A percentile compares a stretch with the other conserved stretches of the same genome.
phyloP scores from a whole-genome alignment of 1,140 invertebrate species.

The Carcinoscorpius rotundicauda region DNA sequence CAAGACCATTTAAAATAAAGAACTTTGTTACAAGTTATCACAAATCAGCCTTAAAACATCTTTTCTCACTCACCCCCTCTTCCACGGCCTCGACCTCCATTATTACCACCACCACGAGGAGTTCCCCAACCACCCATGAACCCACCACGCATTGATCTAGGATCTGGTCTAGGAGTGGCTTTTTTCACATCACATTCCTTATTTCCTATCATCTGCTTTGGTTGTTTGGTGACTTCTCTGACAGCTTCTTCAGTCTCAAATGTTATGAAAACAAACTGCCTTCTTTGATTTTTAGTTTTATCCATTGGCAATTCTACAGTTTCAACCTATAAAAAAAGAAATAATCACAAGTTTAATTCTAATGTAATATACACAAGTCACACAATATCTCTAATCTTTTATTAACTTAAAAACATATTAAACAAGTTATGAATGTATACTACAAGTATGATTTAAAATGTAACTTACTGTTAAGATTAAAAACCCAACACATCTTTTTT shows the following conservation, averaged over 20 bases:
- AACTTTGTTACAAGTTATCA: too few relatives aligned
- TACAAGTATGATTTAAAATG: too few relatives aligned
- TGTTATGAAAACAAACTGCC: slow-evolving; percentile 90
- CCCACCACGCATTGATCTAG: slow-evolving; percentile 11
- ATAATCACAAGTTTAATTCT: too few relatives aligned
- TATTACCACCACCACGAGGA: slow-evolving; percentile 41
- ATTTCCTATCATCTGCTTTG: slow-evolving; percentile 81
- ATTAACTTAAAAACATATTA: too few relatives aligned
- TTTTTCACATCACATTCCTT: slow-evolving; percentile 92
- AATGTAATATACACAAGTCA: too few relatives aligned
- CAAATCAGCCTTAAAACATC: too few relatives aligned
- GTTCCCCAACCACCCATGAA: slow-evolving; percentile 46
- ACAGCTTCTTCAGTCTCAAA: slow-evolving; percentile 88
- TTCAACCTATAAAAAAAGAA: slow-evolving; percentile 51
- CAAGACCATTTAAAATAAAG: too few relatives aligned
- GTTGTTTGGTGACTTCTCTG: slow-evolving; percentile 74
- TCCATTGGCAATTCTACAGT: slow-evolving; percentile 94
- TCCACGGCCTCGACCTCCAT: slow-evolving; percentile 5
- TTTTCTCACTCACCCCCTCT: not conserved
- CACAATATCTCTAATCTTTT: too few relatives aligned
- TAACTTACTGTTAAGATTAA: too few relatives aligned
- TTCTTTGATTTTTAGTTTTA: slow-evolving; percentile 87
- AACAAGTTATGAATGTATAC: too few relatives aligned
- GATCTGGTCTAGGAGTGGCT: slow-evolving; percentile 59
- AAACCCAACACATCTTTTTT: too few relatives aligned